phyloP scores from a whole-genome alignment of 2,113 vertebrate genomes.

The Prietella phreatophila region DNA sequence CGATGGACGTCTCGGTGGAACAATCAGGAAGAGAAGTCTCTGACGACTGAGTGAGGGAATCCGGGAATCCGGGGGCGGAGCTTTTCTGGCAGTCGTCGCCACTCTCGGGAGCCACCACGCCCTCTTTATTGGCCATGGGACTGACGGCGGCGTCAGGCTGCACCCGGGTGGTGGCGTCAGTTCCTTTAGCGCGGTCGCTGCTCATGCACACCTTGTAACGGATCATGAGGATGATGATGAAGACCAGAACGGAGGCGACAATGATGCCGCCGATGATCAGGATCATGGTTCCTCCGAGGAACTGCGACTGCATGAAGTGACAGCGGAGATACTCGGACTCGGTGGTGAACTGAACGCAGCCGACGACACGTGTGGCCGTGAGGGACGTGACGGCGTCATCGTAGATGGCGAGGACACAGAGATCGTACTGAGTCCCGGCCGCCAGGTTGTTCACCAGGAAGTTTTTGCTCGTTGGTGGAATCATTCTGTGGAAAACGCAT shows the following conservation, averaged over 20 bases:
- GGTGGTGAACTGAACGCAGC: slow-evolving; percentile 93
- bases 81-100: slow-evolving; percentile 74
- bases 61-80: slow-evolving; percentile 68
- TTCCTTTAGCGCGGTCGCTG: slow-evolving; percentile 76
- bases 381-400: slow-evolving; percentile 94
- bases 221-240: slow-evolving; percentile 99
- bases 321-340: slow-evolving; percentile 97
- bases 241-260: slow-evolving; percentile 94
- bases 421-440: slow-evolving; percentile 88
- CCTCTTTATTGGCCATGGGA: slow-evolving; percentile 85
- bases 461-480: slow-evolving; percentile 96
- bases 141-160: slow-evolving; percentile 80
- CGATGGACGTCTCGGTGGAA: slow-evolving; percentile 79
- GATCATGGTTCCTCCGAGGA: slow-evolving; percentile 98
- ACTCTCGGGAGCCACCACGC: slow-evolving; percentile 71
- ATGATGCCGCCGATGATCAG: slow-evolving; percentile 99
- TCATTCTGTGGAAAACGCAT: slow-evolving; percentile 80
- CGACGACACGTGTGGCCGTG: slow-evolving; percentile 93
- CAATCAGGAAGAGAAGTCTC: slow-evolving; percentile 82
- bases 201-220: slow-evolving; percentile 97
- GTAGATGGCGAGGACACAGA: slow-evolving; percentile 96
- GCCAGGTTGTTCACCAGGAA: slow-evolving; percentile 98
- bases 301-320: slow-evolving; percentile 99
- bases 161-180: slow-evolving; percentile 82
- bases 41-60: slow-evolving; percentile 69